These are phyloP conservation scores for Drosophila varians DNA, from an alignment of 1,140 invertebrate species.

Conservation along the genomic window DNA sequence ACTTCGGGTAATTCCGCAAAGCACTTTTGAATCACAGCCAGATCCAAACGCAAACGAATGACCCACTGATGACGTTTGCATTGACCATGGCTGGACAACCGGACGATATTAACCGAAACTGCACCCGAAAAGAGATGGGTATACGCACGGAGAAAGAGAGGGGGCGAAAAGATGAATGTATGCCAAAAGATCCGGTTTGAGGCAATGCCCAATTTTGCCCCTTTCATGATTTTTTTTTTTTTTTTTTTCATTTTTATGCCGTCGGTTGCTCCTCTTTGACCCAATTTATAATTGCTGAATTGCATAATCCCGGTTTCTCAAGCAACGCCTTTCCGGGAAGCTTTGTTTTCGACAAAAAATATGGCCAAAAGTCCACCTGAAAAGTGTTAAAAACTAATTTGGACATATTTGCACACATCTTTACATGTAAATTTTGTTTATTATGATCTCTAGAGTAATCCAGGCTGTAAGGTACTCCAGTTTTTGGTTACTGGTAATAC, in stretches of 20 bases:
- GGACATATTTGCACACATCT: conserved; percentile 30
- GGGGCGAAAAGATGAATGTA: conserved; percentile 36
- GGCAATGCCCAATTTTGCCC: conserved; percentile 49
- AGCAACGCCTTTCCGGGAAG: conserved; percentile 66
- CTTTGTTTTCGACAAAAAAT: conserved; percentile 30
- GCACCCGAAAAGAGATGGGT: conserved; percentile 16
- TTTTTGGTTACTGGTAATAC: background rate
- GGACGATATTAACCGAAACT: conserved; percentile 26
- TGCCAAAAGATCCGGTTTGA: conserved; percentile 68
- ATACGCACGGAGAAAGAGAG: conserved; percentile 3
- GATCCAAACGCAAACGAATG: conserved; percentile 22
- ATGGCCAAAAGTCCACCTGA: conserved; percentile 56
- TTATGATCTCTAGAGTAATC: background rate
- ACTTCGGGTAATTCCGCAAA: conserved; percentile 75
- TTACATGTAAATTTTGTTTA: background rate
- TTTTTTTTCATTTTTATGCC: conserved; percentile 34
- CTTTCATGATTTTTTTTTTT: conserved; percentile 32
- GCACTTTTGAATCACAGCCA: conserved; percentile 45
- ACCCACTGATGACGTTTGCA: conserved; percentile 49
- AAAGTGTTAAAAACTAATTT: conserved; percentile 23
- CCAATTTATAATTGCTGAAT: conserved; percentile 76
- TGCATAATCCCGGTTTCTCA: conserved; percentile 59
- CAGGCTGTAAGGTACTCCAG: background rate
- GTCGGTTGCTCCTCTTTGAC: conserved; percentile 47
- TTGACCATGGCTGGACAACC: conserved; percentile 63